Evolutionary conservation across 1,140 invertebrate species (phyloP), one percentile per base, ranked within the genome.

Genomic region (Anoplolepis gracilipes): DNA sequence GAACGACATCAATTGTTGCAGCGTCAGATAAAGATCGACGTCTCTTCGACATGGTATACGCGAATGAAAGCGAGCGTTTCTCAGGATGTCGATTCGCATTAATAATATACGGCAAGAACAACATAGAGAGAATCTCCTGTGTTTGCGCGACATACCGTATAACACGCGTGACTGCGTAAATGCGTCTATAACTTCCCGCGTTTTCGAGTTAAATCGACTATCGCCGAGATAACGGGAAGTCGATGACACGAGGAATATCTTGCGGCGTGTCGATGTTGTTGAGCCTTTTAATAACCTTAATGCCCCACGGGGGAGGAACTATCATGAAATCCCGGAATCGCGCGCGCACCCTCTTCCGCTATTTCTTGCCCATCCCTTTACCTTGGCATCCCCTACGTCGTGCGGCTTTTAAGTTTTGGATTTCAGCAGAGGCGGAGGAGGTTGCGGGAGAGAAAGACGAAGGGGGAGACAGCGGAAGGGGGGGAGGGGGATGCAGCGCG

Each of bases 251-350:
- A 22, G 33, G 19, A 7, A 84, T 53, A 30, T 28, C 36, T 62
- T 76, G 39, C 55, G 11, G 36, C 62, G 8, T 3, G 16, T 8
- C 46, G 13, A 49, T 3, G 13, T 49, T 30, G 62, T 49, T 2
- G 25, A 33, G 64, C 67, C 22, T 77, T 62, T 75, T 89, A 89
- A 90, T 89, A 72, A 87, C 75, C 69, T 78, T 75, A 90, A 89
- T 57, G 22, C n/a, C 28, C 30, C 36, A n/a, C 22, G 86, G 46
- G 55, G 39, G 22, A 42, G 39, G 22, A 42, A 53, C 57, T 19
- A 13, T 28, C 16, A 46, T 19, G 49, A 57, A 75, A 69, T 86
- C 53, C 67, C 36, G 78, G 46, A 84, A 87, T 76, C 79, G 77
- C 53, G 62, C 72, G 57, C 30, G 49, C 28, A n/a, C 25, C 30